A percentile compares a stretch with the other conserved stretches of the same genome.
Conservation (phyloP, 2,113 vertebrate genomes). For the Ovibos moschatus region DNA sequence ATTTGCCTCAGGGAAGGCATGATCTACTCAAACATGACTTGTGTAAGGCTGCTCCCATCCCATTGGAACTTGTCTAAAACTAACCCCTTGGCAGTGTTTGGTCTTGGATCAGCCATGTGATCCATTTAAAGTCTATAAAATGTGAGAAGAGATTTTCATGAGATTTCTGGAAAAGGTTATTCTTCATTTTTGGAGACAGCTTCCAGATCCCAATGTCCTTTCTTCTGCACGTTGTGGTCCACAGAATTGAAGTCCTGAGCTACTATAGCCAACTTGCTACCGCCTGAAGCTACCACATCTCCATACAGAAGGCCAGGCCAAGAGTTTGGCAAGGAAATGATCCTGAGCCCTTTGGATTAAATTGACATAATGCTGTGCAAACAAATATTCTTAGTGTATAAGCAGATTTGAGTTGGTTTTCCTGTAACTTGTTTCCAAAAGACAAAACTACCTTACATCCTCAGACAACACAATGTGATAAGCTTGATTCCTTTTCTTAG, state of each 20-base stretch:
- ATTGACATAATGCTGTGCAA: not conserved
- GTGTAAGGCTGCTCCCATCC: not conserved
- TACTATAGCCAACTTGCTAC: not conserved
- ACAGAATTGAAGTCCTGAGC: not conserved
- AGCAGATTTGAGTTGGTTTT: not conserved
- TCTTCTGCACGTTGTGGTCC: not conserved
- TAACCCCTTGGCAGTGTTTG: not conserved
- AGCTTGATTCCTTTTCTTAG: not conserved
- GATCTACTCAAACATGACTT: not conserved
- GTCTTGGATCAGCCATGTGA: not conserved
- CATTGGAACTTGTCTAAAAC: not conserved
- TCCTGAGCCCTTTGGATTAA: not conserved
- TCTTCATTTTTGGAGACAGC: not conserved
- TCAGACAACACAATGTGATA: not conserved
- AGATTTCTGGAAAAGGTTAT: not conserved
- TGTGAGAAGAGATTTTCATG: not conserved
- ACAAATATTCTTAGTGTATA: not conserved
- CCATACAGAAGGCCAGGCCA: not conserved
- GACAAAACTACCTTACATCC: not conserved
- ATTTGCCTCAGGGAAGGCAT: not conserved
- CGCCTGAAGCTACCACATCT: not conserved
- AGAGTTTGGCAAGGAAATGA: not conserved
- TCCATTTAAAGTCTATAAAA: not conserved
- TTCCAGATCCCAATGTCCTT: not conserved
- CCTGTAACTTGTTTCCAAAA: not conserved